These are phyloP conservation scores for Dallia pectoralis DNA, from an alignment of 2,797 vertebrate species.

Conservation along the genomic window DNA sequence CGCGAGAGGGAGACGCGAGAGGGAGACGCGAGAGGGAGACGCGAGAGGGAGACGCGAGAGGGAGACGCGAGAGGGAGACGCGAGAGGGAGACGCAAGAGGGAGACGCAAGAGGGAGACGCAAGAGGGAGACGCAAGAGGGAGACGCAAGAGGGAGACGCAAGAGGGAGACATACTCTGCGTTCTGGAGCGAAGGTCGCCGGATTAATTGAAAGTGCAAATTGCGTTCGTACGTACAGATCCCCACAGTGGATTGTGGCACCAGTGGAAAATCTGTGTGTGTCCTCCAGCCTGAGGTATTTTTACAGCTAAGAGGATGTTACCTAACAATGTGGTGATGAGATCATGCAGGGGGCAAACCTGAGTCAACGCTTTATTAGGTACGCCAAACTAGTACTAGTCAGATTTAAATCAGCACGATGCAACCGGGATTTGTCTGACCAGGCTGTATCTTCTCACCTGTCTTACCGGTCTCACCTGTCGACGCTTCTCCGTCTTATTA, in stretches of 20 bases:
- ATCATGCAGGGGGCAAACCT: constrained; percentile 27
- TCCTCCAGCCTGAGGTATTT: constrained; percentile 56
- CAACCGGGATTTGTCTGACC: no score
- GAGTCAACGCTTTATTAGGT: no score
- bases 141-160: background rate
- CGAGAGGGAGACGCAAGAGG: constrained; percentile 38
- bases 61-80: background rate
- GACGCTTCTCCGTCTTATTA: no score
- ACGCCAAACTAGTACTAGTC: no score
- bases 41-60: constrained; percentile 3
- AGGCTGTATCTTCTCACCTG: no score
- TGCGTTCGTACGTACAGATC: constrained; percentile 86
- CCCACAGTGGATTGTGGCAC: constrained; percentile 83
- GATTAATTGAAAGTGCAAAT: constrained; percentile 95
- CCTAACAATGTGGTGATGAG: background rate
- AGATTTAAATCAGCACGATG: no score
- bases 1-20: no score
- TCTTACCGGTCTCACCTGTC: no score
- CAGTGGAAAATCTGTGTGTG: constrained; percentile 59
- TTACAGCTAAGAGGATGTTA: constrained; percentile 54
- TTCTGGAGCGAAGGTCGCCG: constrained; percentile 86
- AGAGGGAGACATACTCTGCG: constrained; percentile 68
- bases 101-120: no score
- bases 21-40: constrained; percentile 23
- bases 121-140: no score